These are phyloP conservation scores for Tineola bisselliella DNA, from an alignment of 2,888 invertebrate species.

Conservation along the genomic window DNA sequence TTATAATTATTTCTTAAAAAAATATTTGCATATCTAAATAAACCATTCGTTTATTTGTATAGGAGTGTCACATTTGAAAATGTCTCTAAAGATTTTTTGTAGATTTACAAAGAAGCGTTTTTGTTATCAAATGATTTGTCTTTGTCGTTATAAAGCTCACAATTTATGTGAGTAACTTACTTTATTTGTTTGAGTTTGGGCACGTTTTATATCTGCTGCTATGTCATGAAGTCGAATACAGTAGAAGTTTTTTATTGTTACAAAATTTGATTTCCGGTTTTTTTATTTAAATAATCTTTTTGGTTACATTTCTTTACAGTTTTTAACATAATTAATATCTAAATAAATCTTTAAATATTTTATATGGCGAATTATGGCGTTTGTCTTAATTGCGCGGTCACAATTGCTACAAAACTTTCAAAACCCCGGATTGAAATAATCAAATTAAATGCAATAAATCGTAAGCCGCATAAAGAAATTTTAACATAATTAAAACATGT, in stretches of 20 bases:
- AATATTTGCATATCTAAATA: no score
- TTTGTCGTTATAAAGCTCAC: slow-evolving; percentile 8
- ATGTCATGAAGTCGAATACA: not conserved
- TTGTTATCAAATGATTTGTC: slow-evolving; percentile 7
- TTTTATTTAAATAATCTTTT: not conserved
- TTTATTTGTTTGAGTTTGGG: slow-evolving; percentile 4
- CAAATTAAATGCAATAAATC: no score
- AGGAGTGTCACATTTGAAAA: not conserved
- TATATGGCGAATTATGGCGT: no score
- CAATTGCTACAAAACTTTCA: no score
- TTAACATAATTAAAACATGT: no score
- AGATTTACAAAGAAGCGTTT: not conserved
- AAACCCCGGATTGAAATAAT: no score
- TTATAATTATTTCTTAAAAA: no score
- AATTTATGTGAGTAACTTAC: slow-evolving; percentile 8
- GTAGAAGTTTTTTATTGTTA: not conserved
- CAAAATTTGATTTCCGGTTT: not conserved
- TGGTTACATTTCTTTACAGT: not conserved
- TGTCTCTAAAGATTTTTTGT: slow-evolving; percentile 4
- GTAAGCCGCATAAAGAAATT: no score
- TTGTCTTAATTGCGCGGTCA: no score
- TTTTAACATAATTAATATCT: no score
- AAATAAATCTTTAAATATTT: no score
- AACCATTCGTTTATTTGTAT: not conserved
- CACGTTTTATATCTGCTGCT: not conserved